Conservation (phyloP, 2,888 invertebrate species). For the Phania funesta region DNA sequence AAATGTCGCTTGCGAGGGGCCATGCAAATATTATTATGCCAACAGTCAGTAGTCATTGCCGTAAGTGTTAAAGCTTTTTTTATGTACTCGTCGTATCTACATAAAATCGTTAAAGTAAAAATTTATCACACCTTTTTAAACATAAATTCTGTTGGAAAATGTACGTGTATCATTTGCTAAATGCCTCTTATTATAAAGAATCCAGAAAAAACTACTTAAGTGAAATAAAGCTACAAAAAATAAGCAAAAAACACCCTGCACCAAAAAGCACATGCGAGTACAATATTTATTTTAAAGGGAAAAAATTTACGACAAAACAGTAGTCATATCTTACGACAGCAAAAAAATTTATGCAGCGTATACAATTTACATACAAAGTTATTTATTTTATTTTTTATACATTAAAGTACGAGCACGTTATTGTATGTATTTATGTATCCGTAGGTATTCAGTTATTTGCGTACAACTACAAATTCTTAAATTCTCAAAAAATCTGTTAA, state of each 20-base stretch:
- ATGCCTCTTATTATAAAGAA: constrained; percentile 54
- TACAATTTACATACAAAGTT: constrained; percentile 14
- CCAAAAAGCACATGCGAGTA: constrained; percentile 28
- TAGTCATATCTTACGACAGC: constrained; percentile 61
- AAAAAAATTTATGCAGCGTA: not conserved
- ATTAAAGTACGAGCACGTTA: not conserved
- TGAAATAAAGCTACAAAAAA: constrained; percentile 2
- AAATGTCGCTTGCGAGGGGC: not conserved
- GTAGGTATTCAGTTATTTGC: constrained; percentile 48
- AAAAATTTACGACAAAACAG: constrained; percentile 64
- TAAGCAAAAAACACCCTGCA: constrained; percentile 36
- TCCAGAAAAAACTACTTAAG: constrained; percentile 3
- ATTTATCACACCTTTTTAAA: constrained; percentile 67
- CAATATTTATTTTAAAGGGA: constrained; percentile 31
- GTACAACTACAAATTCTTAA: constrained; percentile 55
- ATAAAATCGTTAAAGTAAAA: constrained; percentile 57
- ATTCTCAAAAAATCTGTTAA: constrained; percentile 40
- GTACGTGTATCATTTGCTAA: constrained; percentile 66
- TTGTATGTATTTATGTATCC: constrained; percentile 2
- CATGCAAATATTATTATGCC: not conserved
- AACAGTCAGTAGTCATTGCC: constrained; percentile 30
- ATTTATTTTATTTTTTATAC: not conserved
- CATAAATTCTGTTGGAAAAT: constrained; percentile 62
- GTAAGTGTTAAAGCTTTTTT: constrained; percentile 43
- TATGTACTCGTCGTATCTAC: too few species aligned